Percentiles rank a stretch among this genome's conserved stretches.
Evolutionary conservation across 2,888 invertebrate genomes (phyloP).

Genomic region (Zhengitettix transpicula): DNA sequence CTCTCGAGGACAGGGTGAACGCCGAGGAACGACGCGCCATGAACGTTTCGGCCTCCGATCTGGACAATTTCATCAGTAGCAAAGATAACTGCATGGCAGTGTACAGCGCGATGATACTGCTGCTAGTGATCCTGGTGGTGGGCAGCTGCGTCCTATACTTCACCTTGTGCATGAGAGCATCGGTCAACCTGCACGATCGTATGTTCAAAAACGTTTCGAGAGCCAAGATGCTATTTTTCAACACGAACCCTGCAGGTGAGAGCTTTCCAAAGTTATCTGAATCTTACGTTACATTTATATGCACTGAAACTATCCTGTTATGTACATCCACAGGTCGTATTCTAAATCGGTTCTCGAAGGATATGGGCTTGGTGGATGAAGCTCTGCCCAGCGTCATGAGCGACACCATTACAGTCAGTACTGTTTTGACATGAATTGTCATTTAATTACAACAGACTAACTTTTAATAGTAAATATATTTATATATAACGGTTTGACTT

Average conservation of each 20-base stretch:
- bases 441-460: no score
- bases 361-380: conserved; percentile 46
- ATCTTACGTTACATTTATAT: no score
- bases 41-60: no score
- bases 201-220: conserved; percentile 74
- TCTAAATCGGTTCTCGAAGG: conserved; percentile 78
- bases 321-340: conserved; percentile 43
- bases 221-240: conserved; percentile 75
- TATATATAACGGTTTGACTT: no score
- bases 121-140: conserved; percentile 25
- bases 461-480: no score
- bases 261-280: no score
- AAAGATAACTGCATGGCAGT: conserved; percentile 18
- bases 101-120: conserved; percentile 28
- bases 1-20: no score
- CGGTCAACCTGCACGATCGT: conserved; percentile 59
- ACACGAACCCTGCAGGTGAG: conserved; percentile 46
- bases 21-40: no score
- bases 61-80: conserved; percentile 6
- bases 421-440: no score
- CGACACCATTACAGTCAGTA: neutral
- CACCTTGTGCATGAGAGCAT: conserved; percentile 51
- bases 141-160: conserved; percentile 3
- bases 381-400: conserved; percentile 18
- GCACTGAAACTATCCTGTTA: no score